Evolutionary conservation across 2,888 invertebrate genomes (phyloP), one percentile per base, ranked within the genome.

Genomic region (Opisthograptis luteolata): DNA sequence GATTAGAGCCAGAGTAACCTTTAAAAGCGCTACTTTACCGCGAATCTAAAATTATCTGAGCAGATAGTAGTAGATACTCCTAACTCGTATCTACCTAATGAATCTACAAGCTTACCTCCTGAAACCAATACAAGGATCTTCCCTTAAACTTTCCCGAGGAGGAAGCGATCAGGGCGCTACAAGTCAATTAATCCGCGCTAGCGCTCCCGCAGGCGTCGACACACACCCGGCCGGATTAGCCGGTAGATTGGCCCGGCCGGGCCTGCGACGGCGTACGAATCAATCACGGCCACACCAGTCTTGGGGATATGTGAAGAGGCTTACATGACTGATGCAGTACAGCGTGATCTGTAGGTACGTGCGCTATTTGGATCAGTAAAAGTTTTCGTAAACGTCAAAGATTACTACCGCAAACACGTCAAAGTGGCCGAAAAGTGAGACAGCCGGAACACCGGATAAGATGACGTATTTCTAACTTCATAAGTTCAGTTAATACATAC

Each of bases 171-270:
- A 41, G 25, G 10, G 13, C 24, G 30, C 49, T 52, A 59, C 62
- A 64, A 66, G 69, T 66, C 59, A 62, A 68, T 62, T 50, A 42
- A 51, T 49, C 37, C 59, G 60, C 58, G 51, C 53, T 50, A 55
- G 57, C 39, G 48, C 46, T 39, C 20, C 55, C 58, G 64, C 67
- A 79, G 77, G 84, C 81, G 84, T 76, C 70, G 75, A 73, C 68
- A 73, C 70, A 70, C 66, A 72, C 28, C 73, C 13, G n/a, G 17
- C 70, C 62, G 86, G 88, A 87, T 88, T 87, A 87, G 64, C 74
- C 76, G 74, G 73, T 68, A 81, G 86, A 88, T 87, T 87, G 84
- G 85, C 83, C 64, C 71, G 69, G 69, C 34, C 10, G 7, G 34
- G 34, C 24, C 3, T 24, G 24, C 24, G 27, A 61, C 59, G 60